Evolutionary conservation across 92 coral and sea anemone genomes (phyloP), one percentile per base, ranked within the genome.

Genomic region (Galaxea fascicularis): DNA sequence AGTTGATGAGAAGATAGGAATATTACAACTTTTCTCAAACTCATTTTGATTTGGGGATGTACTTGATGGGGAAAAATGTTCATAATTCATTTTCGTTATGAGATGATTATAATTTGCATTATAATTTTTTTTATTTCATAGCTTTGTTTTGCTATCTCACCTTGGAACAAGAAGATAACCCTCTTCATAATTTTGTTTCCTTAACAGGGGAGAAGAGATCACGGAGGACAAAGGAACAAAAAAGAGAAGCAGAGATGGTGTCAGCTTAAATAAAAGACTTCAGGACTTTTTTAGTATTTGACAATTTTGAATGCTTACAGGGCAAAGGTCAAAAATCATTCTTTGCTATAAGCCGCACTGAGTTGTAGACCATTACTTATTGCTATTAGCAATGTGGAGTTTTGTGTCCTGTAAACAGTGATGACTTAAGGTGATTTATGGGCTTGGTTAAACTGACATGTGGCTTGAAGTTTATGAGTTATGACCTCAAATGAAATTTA

Each of bases 201-300:
- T 78, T 77, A 49, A 86, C 58, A 80, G 90, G 82, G 17, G 89
- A 83, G 65, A 73, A 74, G 72, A 89, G 87, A 58, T 56, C 77
- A 69, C 85, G 30, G 64, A 89, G 87, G 71, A 88, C 80, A 51
- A 79, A 90, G 65, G 70, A 60, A 62, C 84, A 76, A 39, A 66
- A 39, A 41, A 90, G 86, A 77, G 90, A 95, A 77, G 77, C 91
- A 60, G 98, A 95, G 83, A 91, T 95, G 98, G 96, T 93, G 27
- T 89, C 96, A 60, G 98, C 98, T 8, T 95, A 65, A 30, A 47
- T 15, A 14, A 12, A 10, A 15, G 4, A 13, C 16, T 29, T 4
- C 8, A 1, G 39, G 28, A 0, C 29, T 54, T 20, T 16, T 31
- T 35, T 35, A 6, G 21, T 3, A 15, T 6, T 73, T 1, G 12